Evolutionary conservation across 2,797 vertebrate species (phyloP).

Genomic region (Fundulus diaphanus): DNA sequence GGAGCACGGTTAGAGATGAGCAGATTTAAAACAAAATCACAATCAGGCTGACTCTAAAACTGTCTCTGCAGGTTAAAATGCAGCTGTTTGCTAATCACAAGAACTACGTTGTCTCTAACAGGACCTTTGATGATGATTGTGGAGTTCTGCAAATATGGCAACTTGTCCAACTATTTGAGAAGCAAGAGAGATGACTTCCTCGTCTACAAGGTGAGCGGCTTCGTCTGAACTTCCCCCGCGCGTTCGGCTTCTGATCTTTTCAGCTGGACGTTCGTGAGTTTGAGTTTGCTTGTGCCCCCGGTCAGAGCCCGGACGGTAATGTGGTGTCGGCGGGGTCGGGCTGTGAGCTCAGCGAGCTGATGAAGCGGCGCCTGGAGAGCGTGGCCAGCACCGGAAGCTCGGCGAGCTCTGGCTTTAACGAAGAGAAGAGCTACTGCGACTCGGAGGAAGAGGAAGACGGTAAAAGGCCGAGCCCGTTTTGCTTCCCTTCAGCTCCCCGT

Average conservation of each 20-base stretch:
- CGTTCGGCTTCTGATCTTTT: constrained; percentile 4
- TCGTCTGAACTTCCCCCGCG: neutral
- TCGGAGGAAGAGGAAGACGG: constrained; percentile 97
- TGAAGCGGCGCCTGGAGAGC: constrained; percentile 93
- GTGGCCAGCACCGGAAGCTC: constrained; percentile 96
- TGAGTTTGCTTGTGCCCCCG: constrained; percentile 25
- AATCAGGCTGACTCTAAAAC: neutral
- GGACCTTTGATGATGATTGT: constrained; percentile 96
- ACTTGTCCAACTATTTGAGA: constrained; percentile 91
- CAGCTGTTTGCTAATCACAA: constrained; percentile 1
- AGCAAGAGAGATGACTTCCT: constrained; percentile 91
- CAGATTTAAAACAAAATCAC: neutral
- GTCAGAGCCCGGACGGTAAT: constrained; percentile 86
- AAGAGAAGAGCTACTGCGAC: constrained; percentile 97
- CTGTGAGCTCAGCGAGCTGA: constrained; percentile 88
- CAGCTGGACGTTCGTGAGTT: neutral
- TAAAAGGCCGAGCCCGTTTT: constrained; percentile 77
- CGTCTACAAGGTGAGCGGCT: constrained; percentile 87
- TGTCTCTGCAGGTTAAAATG: neutral
- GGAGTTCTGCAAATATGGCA: constrained; percentile 95
- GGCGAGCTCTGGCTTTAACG: constrained; percentile 94
- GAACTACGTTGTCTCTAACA: constrained; percentile 49
- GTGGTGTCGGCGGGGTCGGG: constrained; percentile 82
- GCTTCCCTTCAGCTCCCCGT: constrained; percentile 55
- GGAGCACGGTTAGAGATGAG: neutral